phyloP scores from a whole-genome alignment of 2,888 invertebrate genomes.

The Chymomyza amoena region DNA sequence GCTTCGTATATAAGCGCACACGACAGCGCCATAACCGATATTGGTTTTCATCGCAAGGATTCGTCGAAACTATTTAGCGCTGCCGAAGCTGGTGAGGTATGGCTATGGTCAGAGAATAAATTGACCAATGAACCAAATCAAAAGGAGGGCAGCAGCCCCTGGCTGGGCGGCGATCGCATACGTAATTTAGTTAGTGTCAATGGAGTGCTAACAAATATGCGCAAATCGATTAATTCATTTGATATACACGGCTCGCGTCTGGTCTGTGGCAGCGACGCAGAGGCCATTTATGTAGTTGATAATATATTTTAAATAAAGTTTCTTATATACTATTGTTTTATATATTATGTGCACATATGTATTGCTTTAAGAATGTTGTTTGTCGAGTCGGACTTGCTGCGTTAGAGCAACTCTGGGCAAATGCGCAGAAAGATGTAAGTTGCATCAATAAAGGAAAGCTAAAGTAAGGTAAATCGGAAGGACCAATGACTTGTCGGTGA shows the following conservation, averaged over 20 bases:
- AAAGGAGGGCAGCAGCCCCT: conserved; percentile 79
- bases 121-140: conserved; percentile 68
- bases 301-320: conserved; percentile 76
- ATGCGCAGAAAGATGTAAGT: too few species aligned
- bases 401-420: too few species aligned
- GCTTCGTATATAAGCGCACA: conserved; percentile 90
- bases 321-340: not conserved
- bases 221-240: conserved; percentile 89
- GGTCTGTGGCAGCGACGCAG: conserved; percentile 92
- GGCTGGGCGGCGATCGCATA: conserved; percentile 85
- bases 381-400: too few species aligned
- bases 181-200: conserved; percentile 81
- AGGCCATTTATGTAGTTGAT: conserved; percentile 90
- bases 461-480: too few species aligned
- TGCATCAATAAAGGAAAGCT: too few species aligned
- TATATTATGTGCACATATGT: not conserved
- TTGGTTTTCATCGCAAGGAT: conserved; percentile 91
- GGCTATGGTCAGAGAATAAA: conserved; percentile 92
- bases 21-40: conserved; percentile 87
- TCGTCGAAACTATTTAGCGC: conserved; percentile 91
- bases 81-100: conserved; percentile 89
- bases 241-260: conserved; percentile 87
- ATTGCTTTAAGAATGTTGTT: not conserved
- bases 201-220: conserved; percentile 86
- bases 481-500: too few species aligned